phyloP scores from a whole-genome alignment of 2,113 vertebrate species.

The Notothenia coriiceps region DNA sequence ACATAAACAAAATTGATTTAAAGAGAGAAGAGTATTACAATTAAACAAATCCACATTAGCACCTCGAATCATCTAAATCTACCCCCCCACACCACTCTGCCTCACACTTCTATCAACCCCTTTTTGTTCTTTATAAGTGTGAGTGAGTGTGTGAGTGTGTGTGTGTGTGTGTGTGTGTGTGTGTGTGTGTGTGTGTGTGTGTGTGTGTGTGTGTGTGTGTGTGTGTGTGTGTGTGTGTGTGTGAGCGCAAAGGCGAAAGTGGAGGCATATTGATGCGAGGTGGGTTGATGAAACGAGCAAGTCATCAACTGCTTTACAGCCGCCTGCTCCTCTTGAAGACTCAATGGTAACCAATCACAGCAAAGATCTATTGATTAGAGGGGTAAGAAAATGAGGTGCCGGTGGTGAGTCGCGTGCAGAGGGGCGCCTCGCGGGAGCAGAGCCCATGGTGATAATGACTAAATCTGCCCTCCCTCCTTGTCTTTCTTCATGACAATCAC shows the following conservation, averaged over 20 bases:
- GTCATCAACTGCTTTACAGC: slow-evolving; percentile 41
- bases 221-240: background rate
- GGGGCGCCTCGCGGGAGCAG: slow-evolving; percentile 13
- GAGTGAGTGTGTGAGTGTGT: background rate
- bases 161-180: background rate
- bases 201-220: background rate
- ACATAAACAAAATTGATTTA: background rate
- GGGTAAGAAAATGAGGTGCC: slow-evolving; percentile 55
- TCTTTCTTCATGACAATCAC: slow-evolving; percentile 58
- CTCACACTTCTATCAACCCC: background rate
- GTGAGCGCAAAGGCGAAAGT: slow-evolving; percentile 5
- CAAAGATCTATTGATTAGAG: slow-evolving; percentile 77
- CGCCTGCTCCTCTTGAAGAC: slow-evolving; percentile 51
- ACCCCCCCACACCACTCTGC: too few relatives aligned
- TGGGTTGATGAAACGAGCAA: slow-evolving; percentile 43
- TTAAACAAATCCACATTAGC: slow-evolving; percentile 21
- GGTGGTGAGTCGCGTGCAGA: slow-evolving; percentile 20
- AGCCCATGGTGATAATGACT: slow-evolving; percentile 65
- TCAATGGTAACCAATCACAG: slow-evolving; percentile 72
- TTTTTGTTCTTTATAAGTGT: slow-evolving; percentile 27
- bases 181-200: background rate
- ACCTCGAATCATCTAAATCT: background rate
- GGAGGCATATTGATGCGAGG: slow-evolving; percentile 16
- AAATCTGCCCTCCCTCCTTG: slow-evolving; percentile 31
- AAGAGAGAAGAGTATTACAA: slow-evolving; percentile 11